Evolutionary conservation across 2,797 vertebrate genomes (phyloP).

Genomic region (Enteromius fasciolatus): DNA sequence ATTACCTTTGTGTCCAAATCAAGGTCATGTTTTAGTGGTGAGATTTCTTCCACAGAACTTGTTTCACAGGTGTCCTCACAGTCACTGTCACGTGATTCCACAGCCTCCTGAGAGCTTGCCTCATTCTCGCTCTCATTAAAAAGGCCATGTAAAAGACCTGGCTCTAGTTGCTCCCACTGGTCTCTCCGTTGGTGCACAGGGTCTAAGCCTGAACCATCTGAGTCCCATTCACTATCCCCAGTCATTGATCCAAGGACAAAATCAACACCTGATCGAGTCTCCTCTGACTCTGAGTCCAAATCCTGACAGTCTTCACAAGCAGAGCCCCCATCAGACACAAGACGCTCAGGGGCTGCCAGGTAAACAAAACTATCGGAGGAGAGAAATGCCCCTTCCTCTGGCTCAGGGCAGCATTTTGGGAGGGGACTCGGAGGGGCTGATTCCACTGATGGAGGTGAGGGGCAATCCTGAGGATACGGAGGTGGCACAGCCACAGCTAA

Average conservation of each 20-base stretch:
- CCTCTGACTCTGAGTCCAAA: slow-evolving; percentile 78
- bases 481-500: slow-evolving; percentile 78
- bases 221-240: slow-evolving; percentile 84
- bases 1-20: slow-evolving; percentile 57
- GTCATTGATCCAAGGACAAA: slow-evolving; percentile 79
- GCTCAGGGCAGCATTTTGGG: slow-evolving; percentile 67
- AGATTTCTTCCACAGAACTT: slow-evolving; percentile 57
- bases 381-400: slow-evolving; percentile 72
- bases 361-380: slow-evolving; percentile 83
- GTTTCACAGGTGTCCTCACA: slow-evolving; percentile 43
- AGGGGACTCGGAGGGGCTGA: slow-evolving; percentile 76
- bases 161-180: slow-evolving; percentile 78
- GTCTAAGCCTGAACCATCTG: slow-evolving; percentile 73
- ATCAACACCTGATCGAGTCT: slow-evolving; percentile 77
- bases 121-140: slow-evolving; percentile 69
- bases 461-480: slow-evolving; percentile 67
- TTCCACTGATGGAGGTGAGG: slow-evolving; percentile 74
- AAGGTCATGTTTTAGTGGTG: slow-evolving; percentile 40
- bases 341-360: slow-evolving; percentile 82
- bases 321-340: slow-evolving; percentile 67
- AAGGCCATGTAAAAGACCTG: slow-evolving; percentile 73
- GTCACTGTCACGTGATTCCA: slow-evolving; percentile 49
- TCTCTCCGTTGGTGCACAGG: slow-evolving; percentile 62
- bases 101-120: slow-evolving; percentile 25
- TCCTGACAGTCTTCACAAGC: slow-evolving; percentile 75